Evolutionary conservation across 2,113 vertebrate genomes (phyloP).

Genomic region (Anarrhichthys ocellatus): DNA sequence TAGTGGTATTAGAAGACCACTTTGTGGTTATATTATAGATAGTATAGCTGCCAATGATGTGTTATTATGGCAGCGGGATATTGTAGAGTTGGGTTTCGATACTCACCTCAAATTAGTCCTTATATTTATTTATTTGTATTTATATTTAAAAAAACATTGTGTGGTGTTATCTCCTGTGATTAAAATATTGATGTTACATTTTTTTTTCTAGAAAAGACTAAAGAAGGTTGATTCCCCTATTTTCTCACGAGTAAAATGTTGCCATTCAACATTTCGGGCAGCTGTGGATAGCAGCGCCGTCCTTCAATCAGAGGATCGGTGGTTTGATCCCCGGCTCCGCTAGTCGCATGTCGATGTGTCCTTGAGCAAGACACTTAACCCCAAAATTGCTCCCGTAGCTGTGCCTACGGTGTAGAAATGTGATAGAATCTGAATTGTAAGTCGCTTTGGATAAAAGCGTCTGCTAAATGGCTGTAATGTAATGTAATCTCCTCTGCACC

Average conservation of each 20-base stretch:
- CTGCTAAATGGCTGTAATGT: too few relatives aligned
- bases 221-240: background rate
- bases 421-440: too few relatives aligned
- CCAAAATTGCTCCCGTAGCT: too few relatives aligned
- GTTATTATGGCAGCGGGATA: too few relatives aligned
- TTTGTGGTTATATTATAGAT: background rate
- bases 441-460: too few relatives aligned
- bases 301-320: too few relatives aligned
- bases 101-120: background rate
- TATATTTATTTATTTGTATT: background rate
- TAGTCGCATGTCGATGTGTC: too few relatives aligned
- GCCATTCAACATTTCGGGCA: background rate
- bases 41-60: background rate
- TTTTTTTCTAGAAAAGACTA: background rate
- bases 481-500: background rate
- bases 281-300: too few relatives aligned
- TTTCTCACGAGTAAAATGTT: background rate
- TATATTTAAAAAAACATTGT: background rate
- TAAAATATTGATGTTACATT: background rate
- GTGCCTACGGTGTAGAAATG: too few relatives aligned
- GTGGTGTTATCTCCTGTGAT: background rate
- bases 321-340: too few relatives aligned
- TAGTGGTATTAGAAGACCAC: background rate
- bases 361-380: too few relatives aligned
- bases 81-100: background rate